Conservation (phyloP, 2,888 invertebrate species). For the Aquatica leii region DNA sequence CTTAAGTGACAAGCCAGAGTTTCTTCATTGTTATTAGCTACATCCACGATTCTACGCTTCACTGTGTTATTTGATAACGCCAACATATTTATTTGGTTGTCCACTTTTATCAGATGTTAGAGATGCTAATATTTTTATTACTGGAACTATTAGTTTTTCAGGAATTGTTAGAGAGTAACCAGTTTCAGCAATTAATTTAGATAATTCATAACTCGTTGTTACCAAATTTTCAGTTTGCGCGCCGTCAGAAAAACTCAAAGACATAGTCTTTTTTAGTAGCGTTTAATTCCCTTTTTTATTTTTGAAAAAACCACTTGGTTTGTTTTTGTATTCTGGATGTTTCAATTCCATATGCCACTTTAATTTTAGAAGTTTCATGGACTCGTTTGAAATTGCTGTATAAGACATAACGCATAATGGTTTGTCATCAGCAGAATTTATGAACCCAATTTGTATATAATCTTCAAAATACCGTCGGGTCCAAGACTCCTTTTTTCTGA, state of each 20-base stretch:
- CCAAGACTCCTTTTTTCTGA: no score
- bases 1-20: no score
- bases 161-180: constrained; percentile 48
- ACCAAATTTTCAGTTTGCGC: neutral
- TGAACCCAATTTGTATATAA: no score
- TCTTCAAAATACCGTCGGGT: no score
- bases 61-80: constrained; percentile 51
- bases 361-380: no score
- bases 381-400: no score
- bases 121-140: constrained; percentile 43
- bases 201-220: neutral
- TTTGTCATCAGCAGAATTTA: no score
- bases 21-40: constrained; percentile 9
- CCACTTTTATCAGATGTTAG: constrained; percentile 48
- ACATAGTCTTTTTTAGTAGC: neutral
- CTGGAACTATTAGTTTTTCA: constrained; percentile 45
- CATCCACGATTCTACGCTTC: constrained; percentile 46
- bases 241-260: neutral
- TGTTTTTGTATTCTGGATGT: neutral
- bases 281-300: neutral
- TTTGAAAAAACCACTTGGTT: neutral
- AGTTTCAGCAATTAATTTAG: constrained; percentile 13
- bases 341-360: no score
- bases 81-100: constrained; percentile 47
- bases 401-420: no score